phyloP scores from a whole-genome alignment of 2,888 invertebrate species.

The Meliscaeva auricollis region DNA sequence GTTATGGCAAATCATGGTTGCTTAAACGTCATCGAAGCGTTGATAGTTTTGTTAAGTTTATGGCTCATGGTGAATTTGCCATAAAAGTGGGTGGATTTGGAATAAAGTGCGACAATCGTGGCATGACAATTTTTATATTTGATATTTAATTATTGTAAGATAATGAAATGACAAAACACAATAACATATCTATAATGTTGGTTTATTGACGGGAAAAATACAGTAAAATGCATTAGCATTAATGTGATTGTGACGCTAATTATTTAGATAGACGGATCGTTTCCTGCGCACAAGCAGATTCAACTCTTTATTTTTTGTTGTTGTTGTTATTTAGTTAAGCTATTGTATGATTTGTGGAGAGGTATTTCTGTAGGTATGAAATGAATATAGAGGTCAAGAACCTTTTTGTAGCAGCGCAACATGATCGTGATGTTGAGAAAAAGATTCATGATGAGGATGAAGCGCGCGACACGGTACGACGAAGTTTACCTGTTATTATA shows the following conservation, averaged over 20 bases:
- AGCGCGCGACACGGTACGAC: background rate
- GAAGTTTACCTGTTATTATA: constrained; percentile 4
- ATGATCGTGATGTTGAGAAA: constrained; percentile 6
- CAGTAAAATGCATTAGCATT: constrained; percentile 53
- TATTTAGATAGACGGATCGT: constrained; percentile 46
- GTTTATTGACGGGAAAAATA: constrained; percentile 46
- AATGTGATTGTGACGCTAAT: constrained; percentile 65
- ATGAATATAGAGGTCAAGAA: constrained; percentile 36
- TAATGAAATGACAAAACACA: constrained; percentile 20
- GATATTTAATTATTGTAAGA: constrained; percentile 34
- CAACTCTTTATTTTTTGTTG: constrained; percentile 10
- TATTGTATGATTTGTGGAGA: background rate
- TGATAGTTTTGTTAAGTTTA: background rate
- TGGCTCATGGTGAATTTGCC: constrained; percentile 12
- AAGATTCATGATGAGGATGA: background rate
- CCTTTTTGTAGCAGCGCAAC: constrained; percentile 20
- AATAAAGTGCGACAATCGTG: constrained; percentile 43
- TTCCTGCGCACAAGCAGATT: constrained; percentile 53
- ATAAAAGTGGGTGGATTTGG: constrained; percentile 37
- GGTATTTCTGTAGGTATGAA: background rate
- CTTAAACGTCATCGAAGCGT: constrained; percentile 55
- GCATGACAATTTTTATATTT: constrained; percentile 23
- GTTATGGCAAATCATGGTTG: background rate
- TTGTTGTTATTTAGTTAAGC: background rate
- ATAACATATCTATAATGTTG: constrained; percentile 43